Percentiles rank a stretch among this genome's conserved stretches.
Evolutionary conservation across 2,888 invertebrate genomes (phyloP).

Genomic region (Stomorhina lunata): DNA sequence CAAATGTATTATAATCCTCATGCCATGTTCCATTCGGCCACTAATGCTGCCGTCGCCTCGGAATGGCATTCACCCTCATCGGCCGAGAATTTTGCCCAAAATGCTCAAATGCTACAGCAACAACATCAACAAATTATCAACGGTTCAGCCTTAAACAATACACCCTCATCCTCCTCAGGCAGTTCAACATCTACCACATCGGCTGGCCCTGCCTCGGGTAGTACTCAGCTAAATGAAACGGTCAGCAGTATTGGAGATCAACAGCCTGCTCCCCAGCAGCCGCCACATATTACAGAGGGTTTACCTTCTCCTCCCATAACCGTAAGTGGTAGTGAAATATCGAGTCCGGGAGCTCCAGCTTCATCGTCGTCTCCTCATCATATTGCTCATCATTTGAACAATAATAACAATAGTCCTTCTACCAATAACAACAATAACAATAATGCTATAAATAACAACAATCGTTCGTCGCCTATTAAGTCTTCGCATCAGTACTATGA

Average conservation of each 20-base stretch:
- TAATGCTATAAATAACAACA: constrained; percentile 69
- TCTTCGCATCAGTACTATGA: constrained; percentile 85
- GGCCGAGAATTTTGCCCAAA: constrained; percentile 73
- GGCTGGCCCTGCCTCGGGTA: constrained; percentile 63
- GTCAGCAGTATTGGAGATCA: constrained; percentile 63
- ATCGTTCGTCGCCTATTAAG: constrained; percentile 84
- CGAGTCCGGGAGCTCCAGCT: constrained; percentile 81
- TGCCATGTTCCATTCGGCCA: constrained; percentile 80
- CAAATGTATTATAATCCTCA: constrained; percentile 80
- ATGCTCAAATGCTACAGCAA: constrained; percentile 75
- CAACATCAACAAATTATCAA: constrained; percentile 70
- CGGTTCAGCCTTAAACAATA: constrained; percentile 72
- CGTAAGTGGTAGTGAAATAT: constrained; percentile 82
- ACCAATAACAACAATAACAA: constrained; percentile 68
- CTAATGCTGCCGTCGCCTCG: constrained; percentile 72
- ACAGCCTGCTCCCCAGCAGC: constrained; percentile 70
- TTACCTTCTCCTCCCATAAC: constrained; percentile 83
- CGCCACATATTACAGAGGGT: constrained; percentile 75
- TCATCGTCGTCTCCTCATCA: constrained; percentile 77
- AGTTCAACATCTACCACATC: constrained; percentile 63
- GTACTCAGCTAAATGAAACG: constrained; percentile 57
- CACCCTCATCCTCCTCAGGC: constrained; percentile 47
- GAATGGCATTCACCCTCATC: constrained; percentile 77
- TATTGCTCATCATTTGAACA: constrained; percentile 76
- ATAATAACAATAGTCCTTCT: constrained; percentile 61